Percentiles rank a stretch among this genome's conserved stretches.
These are phyloP conservation scores for Carpatolechia fugitivella DNA, from an alignment of 2,888 invertebrate genomes.

Conservation along the genomic window DNA sequence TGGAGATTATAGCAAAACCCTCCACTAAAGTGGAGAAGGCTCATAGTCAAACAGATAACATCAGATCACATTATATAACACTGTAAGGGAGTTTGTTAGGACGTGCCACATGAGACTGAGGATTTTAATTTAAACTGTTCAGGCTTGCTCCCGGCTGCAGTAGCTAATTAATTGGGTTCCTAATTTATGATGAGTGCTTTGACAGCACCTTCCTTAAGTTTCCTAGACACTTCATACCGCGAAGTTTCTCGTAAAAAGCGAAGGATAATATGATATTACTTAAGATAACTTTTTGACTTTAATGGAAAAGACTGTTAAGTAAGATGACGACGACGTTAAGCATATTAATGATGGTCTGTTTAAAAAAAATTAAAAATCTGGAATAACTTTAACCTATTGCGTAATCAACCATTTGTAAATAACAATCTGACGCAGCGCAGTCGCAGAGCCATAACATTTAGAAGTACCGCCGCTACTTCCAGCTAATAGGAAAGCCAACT, in stretches of 20 bases:
- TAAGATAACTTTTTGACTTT: no score
- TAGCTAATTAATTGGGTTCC: neutral
- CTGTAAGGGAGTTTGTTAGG: no score
- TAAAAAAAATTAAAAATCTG: no score
- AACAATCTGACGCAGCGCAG: neutral
- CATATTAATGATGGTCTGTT: no score
- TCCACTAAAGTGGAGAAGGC: no score
- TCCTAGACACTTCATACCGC: neutral
- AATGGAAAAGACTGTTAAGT: no score
- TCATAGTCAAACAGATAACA: no score
- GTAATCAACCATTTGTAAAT: neutral
- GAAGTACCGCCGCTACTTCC: neutral
- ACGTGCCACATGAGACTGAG: neutral
- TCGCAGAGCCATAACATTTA: neutral
- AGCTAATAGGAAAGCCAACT: slow-evolving; percentile 47
- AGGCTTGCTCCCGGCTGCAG: neutral
- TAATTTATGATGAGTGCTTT: slow-evolving; percentile 1
- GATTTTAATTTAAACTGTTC: neutral
- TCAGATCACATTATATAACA: no score
- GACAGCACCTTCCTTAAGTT: neutral
- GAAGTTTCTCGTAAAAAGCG: neutral
- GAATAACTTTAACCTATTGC: neutral
- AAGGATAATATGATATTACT: neutral
- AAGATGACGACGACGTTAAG: no score
- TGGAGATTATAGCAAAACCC: no score